Evolutionary conservation across 2,113 vertebrate genomes (phyloP).

Genomic region (Boulengeromyrus knoepffleri): DNA sequence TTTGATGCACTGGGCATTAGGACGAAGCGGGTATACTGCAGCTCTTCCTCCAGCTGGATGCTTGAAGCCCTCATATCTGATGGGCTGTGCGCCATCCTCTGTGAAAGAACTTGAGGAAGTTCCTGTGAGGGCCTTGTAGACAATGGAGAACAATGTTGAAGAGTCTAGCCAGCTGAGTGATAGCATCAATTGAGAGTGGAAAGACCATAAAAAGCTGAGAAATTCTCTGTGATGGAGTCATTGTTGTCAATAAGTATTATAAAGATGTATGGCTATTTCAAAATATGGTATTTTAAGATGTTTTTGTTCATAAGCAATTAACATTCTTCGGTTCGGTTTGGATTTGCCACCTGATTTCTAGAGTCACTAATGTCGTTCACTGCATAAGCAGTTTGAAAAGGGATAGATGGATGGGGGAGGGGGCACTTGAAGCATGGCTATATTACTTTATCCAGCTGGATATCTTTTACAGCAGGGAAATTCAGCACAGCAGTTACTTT

Average conservation of each 20-base stretch:
- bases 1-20: neutral
- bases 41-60: neutral
- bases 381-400: neutral
- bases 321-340: neutral
- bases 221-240: neutral
- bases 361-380: neutral
- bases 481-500: neutral
- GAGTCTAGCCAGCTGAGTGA: slow-evolving; percentile 1
- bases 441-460: neutral
- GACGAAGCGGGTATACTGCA: neutral
- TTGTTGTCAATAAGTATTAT: neutral
- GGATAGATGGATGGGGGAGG: neutral
- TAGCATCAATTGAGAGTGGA: neutral
- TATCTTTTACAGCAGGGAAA: neutral
- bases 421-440: neutral
- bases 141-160: slow-evolving; percentile 5
- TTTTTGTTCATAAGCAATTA: neutral
- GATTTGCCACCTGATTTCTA: neutral
- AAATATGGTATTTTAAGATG: neutral
- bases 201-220: neutral
- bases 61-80: neutral
- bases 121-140: neutral
- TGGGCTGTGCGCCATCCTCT: neutral
- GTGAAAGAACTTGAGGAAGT: neutral
- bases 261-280: neutral